Base-by-base conservation (phyloP, 2,113 vertebrate species). In the Cyphomyrus plagiostoma region DNA sequence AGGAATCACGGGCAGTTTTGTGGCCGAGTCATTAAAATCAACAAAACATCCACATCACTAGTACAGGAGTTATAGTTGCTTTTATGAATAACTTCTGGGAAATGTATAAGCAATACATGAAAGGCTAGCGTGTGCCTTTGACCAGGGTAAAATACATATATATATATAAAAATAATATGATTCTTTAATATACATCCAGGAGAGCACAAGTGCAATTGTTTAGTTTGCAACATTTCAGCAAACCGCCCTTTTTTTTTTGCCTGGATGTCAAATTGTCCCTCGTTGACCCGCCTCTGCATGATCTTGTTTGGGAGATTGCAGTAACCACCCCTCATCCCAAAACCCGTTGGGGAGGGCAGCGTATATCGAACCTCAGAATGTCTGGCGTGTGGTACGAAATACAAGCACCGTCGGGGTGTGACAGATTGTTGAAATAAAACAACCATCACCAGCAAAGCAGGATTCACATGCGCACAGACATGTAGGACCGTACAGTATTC, bases 171-270 rank as follows among this genome's bases (percentile, higher is more conserved):
- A 53, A 53, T 53, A 87, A 30, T 49, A 56, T 26, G n/a, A 30
- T 50, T 11, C 53, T 62, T 88, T 93, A 88, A 90, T 77, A 91
- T 89, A 92, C 91, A 92, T 84, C 83, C 88, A 92, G 91, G 92
- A 86, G 90, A 93, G 93, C 88, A 89, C 66, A 92, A 93, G 94
- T 93, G 93, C 94, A 93, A 92, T 88, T 52, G 5, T 90, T 88
- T 70, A 15, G 80, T 46, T 50, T 50, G 46, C 21, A 86, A 86
- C 26, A n/a, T 6, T 50, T 86, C 48, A 50, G 45, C 46, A 50
- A 50, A 86, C 48, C 0, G 48, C n/a, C 5, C 53, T 45, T 82
- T 45, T 19, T 39, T 82, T 82, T 82, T 70, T 42, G 35, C 45
- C 48, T 87, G 85, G 85, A 53, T 87, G n/a, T 35, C 53, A 30